A percentile compares a stretch with the other conserved stretches of the same genome.
Conservation (phyloP, 2,888 invertebrate genomes). For the Bembecia ichneumoniformis region DNA sequence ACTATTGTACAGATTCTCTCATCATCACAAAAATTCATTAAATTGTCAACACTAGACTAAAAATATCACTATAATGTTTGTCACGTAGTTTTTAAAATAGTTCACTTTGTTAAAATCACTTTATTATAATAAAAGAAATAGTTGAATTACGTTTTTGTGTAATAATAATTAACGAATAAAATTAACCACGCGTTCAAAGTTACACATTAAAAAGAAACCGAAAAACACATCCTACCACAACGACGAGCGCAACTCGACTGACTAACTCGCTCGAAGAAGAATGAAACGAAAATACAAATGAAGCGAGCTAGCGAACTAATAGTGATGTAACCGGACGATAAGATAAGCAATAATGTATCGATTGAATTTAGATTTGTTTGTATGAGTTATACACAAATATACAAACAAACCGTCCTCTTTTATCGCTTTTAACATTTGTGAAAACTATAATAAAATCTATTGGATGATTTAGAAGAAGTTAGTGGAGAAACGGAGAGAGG, state of each 20-base stretch:
- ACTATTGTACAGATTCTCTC: conserved; percentile 6
- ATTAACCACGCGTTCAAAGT: conserved; percentile 37
- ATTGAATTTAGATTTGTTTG: neutral
- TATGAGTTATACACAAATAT: too few species aligned
- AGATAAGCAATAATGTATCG: neutral
- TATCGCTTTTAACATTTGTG: too few species aligned
- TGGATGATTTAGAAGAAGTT: too few species aligned
- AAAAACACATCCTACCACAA: conserved; percentile 9
- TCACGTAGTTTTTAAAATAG: neutral
- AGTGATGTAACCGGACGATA: conserved; percentile 6
- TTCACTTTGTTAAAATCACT: neutral
- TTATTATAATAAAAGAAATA: conserved; percentile 3
- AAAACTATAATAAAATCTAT: too few species aligned
- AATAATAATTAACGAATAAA: conserved; percentile 11
- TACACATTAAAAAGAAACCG: conserved; percentile 11
- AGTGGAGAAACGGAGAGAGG: too few species aligned
- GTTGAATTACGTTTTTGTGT: conserved; percentile 14
- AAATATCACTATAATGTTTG: conserved; percentile 14
- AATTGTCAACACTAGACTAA: conserved; percentile 3
- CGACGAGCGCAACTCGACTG: conserved; percentile 32
- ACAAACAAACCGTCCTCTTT: too few species aligned
- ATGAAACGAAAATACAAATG: conserved; percentile 17
- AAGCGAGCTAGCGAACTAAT: conserved; percentile 33
- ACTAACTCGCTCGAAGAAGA: conserved; percentile 20
- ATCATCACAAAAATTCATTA: conserved; percentile 6